Evolutionary conservation across 2,888 invertebrate species (phyloP).

Genomic region (Drosophila setosimentum): DNA sequence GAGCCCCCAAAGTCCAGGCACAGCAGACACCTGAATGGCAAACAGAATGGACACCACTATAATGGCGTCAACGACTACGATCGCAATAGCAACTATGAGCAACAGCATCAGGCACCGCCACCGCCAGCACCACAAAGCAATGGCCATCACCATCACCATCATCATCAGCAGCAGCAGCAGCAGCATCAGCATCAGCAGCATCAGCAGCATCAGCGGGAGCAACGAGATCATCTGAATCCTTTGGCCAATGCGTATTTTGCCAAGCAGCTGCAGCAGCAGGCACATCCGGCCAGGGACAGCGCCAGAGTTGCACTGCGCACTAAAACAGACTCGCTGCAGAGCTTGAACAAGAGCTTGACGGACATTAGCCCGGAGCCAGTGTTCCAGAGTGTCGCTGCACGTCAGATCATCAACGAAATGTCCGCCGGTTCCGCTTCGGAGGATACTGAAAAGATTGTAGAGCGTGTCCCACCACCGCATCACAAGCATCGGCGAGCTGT

Average conservation of each 20-base stretch:
- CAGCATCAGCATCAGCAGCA: constrained; percentile 57
- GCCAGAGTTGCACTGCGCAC: constrained; percentile 79
- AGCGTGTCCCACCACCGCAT: constrained; percentile 86
- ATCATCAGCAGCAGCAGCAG: constrained; percentile 35
- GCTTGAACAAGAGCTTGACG: constrained; percentile 84
- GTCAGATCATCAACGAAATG: constrained; percentile 94
- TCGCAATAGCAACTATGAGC: constrained; percentile 82
- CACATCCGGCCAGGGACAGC: constrained; percentile 71
- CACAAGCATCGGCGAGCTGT: constrained; percentile 89
- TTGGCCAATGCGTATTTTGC: constrained; percentile 83
- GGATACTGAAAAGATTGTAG: constrained; percentile 83
- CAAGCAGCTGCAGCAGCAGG: constrained; percentile 80
- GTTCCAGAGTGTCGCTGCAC: constrained; percentile 94
- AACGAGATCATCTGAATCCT: constrained; percentile 77
- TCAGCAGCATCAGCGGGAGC: constrained; percentile 59
- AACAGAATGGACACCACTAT: constrained; percentile 65
- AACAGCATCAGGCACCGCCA: constrained; percentile 74
- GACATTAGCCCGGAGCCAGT: constrained; percentile 90
- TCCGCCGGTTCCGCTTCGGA: constrained; percentile 86
- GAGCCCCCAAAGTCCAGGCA: constrained; percentile 81
- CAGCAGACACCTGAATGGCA: constrained; percentile 65
- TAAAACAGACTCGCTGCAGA: constrained; percentile 85
- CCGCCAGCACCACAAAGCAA: constrained; percentile 75
- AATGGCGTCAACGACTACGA: constrained; percentile 75
- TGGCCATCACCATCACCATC: constrained; percentile 67